Conservation (phyloP, 2,113 vertebrate species). For the Balaeniceps rex region DNA sequence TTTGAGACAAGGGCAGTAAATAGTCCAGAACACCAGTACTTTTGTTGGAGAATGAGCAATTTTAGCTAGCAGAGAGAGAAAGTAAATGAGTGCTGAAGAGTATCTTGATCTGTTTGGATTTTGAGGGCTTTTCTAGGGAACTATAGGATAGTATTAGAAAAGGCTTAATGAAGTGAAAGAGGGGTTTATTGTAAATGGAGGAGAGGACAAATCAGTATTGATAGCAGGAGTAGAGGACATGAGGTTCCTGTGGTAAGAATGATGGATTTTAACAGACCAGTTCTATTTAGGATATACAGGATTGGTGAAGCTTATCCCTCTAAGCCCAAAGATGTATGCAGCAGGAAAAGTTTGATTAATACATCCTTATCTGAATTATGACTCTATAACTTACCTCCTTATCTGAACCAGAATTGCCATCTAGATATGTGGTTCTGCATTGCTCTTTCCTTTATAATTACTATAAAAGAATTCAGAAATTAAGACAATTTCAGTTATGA, state of each 20-base stretch:
- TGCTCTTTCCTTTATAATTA: slow-evolving; percentile 84
- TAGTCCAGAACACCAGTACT: background rate
- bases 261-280: background rate
- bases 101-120: background rate
- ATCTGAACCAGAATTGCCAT: background rate
- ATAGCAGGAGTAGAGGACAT: too few species aligned
- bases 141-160: background rate
- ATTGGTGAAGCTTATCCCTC: background rate
- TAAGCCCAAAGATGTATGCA: background rate
- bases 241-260: background rate
- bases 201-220: too few species aligned
- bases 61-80: background rate
- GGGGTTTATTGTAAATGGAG: background rate
- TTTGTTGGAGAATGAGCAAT: background rate
- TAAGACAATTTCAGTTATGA: background rate
- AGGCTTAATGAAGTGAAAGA: background rate
- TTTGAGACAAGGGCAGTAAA: background rate
- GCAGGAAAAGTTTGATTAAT: background rate
- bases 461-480: slow-evolving; percentile 63
- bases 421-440: slow-evolving; percentile 51
- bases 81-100: background rate
- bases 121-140: background rate
- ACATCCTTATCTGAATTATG: background rate
- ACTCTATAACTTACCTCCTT: slow-evolving; percentile 1
- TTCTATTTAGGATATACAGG: background rate